A percentile compares a stretch with the other conserved stretches of the same genome.
Evolutionary conservation across 2,888 invertebrate species (phyloP).

Genomic region (Thymelicus sylvestris): DNA sequence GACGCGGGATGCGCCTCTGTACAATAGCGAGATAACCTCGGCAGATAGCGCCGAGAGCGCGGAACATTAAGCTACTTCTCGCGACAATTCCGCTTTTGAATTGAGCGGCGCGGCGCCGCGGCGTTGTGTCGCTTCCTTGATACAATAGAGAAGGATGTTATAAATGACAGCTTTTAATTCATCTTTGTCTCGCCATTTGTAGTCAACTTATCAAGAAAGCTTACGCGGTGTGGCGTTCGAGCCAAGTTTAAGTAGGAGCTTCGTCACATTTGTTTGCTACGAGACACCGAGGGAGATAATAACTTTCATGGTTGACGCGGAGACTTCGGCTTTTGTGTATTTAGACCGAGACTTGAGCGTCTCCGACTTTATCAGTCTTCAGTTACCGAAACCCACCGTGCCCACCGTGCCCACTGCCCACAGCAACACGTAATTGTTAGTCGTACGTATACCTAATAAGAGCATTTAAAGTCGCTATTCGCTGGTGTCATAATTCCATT

Average conservation of each 20-base stretch:
- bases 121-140: slow-evolving; percentile 3
- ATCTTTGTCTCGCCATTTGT: slow-evolving; percentile 3
- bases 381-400: no score
- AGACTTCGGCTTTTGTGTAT: no score
- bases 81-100: slow-evolving; percentile 9
- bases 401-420: no score
- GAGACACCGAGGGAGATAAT: no score
- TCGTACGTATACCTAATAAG: no score
- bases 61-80: slow-evolving; percentile 13
- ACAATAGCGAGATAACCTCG: slow-evolving; percentile 3
- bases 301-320: no score
- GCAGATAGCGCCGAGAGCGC: slow-evolving; percentile 3
- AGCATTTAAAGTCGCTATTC: no score
- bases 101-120: background rate
- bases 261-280: background rate
- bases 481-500: no score
- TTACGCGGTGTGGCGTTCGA: background rate
- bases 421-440: no score
- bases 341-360: no score
- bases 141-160: slow-evolving; percentile 15
- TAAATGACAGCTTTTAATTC: slow-evolving; percentile 17
- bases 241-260: background rate
- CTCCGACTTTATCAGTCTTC: no score
- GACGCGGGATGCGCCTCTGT: background rate
- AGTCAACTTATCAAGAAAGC: background rate